A percentile compares a stretch with the other conserved stretches of the same genome.
Evolutionary conservation across 2,113 vertebrate species (phyloP).

Genomic region (Engystomops pustulosus): DNA sequence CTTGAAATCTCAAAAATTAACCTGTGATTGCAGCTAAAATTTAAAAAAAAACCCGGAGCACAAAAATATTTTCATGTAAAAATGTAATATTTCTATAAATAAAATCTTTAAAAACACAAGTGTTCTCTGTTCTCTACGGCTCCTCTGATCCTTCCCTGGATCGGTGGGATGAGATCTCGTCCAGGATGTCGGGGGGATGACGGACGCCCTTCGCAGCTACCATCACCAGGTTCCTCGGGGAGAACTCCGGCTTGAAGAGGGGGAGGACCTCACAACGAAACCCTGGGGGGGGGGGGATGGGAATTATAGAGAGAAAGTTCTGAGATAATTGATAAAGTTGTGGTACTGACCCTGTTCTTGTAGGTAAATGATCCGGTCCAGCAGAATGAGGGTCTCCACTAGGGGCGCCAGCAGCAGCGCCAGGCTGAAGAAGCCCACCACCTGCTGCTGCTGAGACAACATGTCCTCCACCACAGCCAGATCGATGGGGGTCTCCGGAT

Average conservation of each 20-base stretch:
- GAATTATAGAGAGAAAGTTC: neutral
- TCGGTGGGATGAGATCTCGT: neutral
- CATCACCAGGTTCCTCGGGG: slow-evolving; percentile 90
- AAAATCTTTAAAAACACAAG: neutral
- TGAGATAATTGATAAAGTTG: neutral
- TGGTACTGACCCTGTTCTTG: slow-evolving; percentile 83
- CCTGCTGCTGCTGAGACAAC: slow-evolving; percentile 79
- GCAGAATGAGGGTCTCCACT: slow-evolving; percentile 89
- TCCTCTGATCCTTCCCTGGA: neutral
- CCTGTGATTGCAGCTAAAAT: no score
- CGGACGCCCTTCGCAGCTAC: slow-evolving; percentile 72
- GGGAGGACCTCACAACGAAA: slow-evolving; percentile 84
- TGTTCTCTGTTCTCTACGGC: neutral
- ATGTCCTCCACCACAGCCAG: slow-evolving; percentile 67
- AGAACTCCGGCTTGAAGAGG: slow-evolving; percentile 85
- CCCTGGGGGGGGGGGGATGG: no score
- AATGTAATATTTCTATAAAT: neutral
- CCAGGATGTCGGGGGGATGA: neutral
- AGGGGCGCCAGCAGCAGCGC: slow-evolving; percentile 83
- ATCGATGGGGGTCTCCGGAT: slow-evolving; percentile 70
- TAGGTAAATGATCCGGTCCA: slow-evolving; percentile 89
- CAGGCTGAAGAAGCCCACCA: slow-evolving; percentile 89
- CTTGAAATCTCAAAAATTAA: no score
- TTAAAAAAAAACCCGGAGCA: no score
- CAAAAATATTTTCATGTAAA: neutral